Conservation (phyloP, 2,113 vertebrate species). For the Lepidothrix coronata region DNA sequence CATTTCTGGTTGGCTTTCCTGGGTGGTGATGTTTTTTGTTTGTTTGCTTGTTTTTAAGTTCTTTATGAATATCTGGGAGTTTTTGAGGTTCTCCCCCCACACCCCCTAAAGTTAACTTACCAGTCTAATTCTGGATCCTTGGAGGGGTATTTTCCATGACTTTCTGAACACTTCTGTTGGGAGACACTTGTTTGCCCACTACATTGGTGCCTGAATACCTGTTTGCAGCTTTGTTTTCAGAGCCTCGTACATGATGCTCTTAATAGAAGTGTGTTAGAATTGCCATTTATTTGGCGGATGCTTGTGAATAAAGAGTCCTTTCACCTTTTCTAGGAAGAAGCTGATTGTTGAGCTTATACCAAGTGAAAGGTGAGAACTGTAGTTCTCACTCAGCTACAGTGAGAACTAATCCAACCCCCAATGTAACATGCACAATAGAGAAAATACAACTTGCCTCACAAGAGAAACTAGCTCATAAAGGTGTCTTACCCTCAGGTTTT, state of each 20-base stretch:
- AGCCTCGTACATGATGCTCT: fast-evolving
- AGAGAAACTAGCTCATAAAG: background rate
- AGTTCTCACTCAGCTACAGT: background rate
- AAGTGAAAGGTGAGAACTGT: background rate
- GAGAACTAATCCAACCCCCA: background rate
- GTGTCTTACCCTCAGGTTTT: background rate
- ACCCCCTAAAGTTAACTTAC: background rate
- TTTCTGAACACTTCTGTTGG: background rate
- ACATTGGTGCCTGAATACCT: background rate
- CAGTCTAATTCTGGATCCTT: background rate
- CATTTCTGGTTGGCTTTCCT: background rate
- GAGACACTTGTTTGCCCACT: fast-evolving
- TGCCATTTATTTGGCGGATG: background rate
- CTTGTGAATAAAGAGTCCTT: background rate
- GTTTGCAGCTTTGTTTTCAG: background rate
- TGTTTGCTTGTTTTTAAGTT: background rate
- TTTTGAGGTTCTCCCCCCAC: background rate
- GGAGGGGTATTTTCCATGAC: background rate
- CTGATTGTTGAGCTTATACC: background rate
- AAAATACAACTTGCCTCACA: background rate
- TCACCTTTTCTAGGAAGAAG: background rate
- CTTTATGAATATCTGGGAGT: background rate
- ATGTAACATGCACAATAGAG: fast-evolving
- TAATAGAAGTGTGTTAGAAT: background rate
- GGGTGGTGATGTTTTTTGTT: background rate